Conservation (phyloP, 1,140 invertebrate species). For the Druon quercuslanigerum region DNA sequence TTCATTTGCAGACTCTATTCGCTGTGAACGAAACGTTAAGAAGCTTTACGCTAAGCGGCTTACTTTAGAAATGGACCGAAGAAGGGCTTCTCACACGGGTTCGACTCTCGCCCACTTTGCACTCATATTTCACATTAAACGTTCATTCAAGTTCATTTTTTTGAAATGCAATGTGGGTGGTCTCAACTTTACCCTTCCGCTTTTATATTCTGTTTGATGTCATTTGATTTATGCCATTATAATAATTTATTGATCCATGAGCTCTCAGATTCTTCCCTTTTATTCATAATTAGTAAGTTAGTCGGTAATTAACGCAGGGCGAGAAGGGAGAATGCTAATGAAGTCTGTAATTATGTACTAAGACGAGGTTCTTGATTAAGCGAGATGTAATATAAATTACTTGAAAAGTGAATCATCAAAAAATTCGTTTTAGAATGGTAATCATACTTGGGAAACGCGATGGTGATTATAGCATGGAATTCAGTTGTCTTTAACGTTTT, state of each 20-base stretch:
- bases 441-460: not conserved
- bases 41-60: constrained; percentile 65
- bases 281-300: constrained; percentile 23
- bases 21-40: constrained; percentile 49
- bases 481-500: too few species aligned
- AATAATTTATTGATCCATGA: constrained; percentile 8
- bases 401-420: not conserved
- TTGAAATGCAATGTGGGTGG: constrained; percentile 33
- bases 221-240: not conserved
- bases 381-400: not conserved
- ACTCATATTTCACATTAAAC: constrained; percentile 66
- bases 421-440: not conserved
- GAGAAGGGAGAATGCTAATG: not conserved
- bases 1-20: constrained; percentile 51
- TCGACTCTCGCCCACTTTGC: constrained; percentile 54
- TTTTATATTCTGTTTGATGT: not conserved
- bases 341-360: constrained; percentile 1
- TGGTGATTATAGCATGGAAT: not conserved
- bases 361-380: not conserved
- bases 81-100: constrained; percentile 59
- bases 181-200: constrained; percentile 11
- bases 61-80: constrained; percentile 64
- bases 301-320: constrained; percentile 13
- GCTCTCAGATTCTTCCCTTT: not conserved
- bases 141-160: constrained; percentile 61